Base-by-base conservation (phyloP, 2,888 invertebrate species). In the Lepetodrilus schrolli region DNA sequence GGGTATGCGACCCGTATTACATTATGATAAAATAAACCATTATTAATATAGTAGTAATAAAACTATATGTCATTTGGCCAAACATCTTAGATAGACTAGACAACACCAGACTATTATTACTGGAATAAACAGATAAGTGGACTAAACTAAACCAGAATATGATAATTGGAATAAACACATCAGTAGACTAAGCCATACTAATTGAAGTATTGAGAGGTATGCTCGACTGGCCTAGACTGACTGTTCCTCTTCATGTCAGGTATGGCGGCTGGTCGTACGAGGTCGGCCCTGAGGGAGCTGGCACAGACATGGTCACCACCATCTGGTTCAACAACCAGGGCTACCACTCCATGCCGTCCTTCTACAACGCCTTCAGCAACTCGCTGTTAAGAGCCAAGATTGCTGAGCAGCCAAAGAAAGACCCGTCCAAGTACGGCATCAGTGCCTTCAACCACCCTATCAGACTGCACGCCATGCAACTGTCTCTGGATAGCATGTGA, bases 271-370 rank as follows among this genome's bases (percentile, higher is more conserved):
- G 86, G 86, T 82, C 85, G 3, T 83, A 88, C 50, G 80, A 81
- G 3, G 71, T 73, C 10, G 70, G 74, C n/a, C 48, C 74, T 20
- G 78, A 78, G 5, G 74, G 43, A 10, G 66, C 72, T 5, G 65
- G 49, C 10, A 75, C 70, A 0, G 66, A 58, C 1, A 58, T 78
- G 4, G 78, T 72, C 26, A 79, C 79, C 4, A 83, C 76, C 43
- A 83, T 90, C n/a, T 91, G 91, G 91, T 91, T 87, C 82, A 91
- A 91, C 82, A 89, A 89, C 80, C 89, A 90, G 77, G 91, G 90
- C 0, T 87, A 87, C 78, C 91, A 91, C 81, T 80, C 90, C 17
- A 78, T 91, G 74, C 90, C 91, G 20, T 86, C 90, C 10, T 91
- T 88, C 82, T 80, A 89, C 66, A 91, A 91, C 78, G 87, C 88